Evolutionary conservation across 2,888 invertebrate species (phyloP).

Genomic region (Dryococelus australis): DNA sequence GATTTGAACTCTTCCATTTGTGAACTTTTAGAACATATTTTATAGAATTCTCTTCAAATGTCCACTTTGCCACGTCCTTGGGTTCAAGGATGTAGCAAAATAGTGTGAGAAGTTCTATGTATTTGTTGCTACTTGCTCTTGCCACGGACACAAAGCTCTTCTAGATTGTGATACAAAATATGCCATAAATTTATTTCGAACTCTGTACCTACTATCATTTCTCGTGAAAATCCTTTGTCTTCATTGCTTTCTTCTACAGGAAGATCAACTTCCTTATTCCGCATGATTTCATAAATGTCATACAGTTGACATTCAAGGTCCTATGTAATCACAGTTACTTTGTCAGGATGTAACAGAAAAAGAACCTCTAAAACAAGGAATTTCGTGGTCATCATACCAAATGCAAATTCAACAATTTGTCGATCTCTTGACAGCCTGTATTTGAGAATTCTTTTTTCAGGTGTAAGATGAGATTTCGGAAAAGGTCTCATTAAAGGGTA

Average conservation of each 20-base stretch:
- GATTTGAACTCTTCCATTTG: too few species aligned
- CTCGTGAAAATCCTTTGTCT: background rate
- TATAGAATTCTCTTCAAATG: too few species aligned
- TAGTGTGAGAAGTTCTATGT: background rate
- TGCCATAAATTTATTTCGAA: background rate
- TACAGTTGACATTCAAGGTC: background rate
- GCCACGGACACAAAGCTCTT: too few species aligned
- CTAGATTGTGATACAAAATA: background rate
- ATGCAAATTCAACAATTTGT: background rate
- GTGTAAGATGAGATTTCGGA: background rate
- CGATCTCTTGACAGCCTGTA: background rate
- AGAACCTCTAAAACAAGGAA: background rate
- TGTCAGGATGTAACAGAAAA: background rate
- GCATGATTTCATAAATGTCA: background rate
- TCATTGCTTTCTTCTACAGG: background rate
- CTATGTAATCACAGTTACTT: background rate
- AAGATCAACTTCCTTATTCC: background rate
- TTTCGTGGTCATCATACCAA: background rate
- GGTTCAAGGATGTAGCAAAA: background rate
- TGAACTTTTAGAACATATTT: too few species aligned
- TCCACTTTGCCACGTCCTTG: too few species aligned
- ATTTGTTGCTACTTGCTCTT: too few species aligned
- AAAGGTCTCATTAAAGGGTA: slow-evolving; percentile 7
- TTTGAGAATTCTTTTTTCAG: background rate
- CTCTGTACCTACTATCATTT: background rate